Percentiles rank a stretch among this genome's conserved stretches.
These are phyloP conservation scores for Solea senegalensis DNA, from an alignment of 2,113 vertebrate genomes.

Conservation along the genomic window DNA sequence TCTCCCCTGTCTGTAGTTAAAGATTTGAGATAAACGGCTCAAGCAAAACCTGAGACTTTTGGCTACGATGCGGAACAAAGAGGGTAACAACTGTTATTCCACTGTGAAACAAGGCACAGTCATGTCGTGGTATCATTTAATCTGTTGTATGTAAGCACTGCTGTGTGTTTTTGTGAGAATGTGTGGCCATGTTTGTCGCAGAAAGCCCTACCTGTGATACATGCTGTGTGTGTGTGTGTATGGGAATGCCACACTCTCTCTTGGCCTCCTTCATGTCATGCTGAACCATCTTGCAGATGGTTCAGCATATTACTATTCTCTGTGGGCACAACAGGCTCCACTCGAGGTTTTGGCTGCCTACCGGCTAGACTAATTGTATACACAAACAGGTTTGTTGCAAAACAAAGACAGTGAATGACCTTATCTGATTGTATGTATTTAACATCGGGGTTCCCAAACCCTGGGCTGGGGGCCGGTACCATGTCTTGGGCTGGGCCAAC, in stretches of 20 bases:
- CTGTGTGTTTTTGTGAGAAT: background rate
- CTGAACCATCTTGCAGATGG: constrained; percentile 53
- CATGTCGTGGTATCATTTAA: background rate
- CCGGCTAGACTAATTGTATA: constrained; percentile 55
- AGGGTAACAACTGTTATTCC: background rate
- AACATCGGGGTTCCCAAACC: too few relatives aligned
- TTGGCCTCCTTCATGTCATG: constrained; percentile 11
- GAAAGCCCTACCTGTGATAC: constrained; percentile 24
- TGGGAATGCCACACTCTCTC: constrained; percentile 1
- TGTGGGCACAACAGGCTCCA: constrained; percentile 29
- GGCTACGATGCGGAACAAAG: background rate
- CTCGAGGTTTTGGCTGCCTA: constrained; percentile 25
- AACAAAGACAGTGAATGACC: constrained; percentile 40
- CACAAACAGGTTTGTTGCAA: constrained; percentile 62
- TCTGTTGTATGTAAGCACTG: background rate
- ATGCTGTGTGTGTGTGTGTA: constrained; percentile 16
- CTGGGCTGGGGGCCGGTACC: too few relatives aligned
- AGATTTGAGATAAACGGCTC: background rate
- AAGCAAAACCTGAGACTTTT: constrained; percentile 8
- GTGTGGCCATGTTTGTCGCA: background rate
- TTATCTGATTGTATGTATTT: constrained; percentile 2
- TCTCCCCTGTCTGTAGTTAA: constrained; percentile 13
- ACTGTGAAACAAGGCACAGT: background rate
- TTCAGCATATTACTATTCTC: constrained; percentile 64
- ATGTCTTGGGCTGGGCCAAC: too few relatives aligned